Conservation (phyloP, 2,113 vertebrate species). For the Lophochroa leadbeateri region DNA sequence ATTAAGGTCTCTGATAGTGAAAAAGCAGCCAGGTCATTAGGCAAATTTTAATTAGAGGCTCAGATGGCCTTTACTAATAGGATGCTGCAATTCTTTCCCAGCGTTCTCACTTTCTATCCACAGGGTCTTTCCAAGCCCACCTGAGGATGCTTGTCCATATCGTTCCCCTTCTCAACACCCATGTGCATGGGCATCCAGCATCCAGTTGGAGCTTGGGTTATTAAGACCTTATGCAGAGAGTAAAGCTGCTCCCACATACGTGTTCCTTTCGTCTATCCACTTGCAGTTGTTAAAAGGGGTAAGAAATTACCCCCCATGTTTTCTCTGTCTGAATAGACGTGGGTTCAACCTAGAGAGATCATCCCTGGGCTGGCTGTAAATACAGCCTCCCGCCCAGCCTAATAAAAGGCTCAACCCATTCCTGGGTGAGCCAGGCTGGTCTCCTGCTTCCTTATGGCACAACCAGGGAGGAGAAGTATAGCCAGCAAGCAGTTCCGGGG, state of each 20-base stretch:
- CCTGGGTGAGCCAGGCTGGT: background rate
- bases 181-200: background rate
- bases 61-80: conserved; percentile 79
- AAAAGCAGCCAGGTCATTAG: conserved; percentile 81
- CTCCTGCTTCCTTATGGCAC: background rate
- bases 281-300: background rate
- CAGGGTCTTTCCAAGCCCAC: background rate
- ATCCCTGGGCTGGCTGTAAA: background rate
- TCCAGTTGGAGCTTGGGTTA: background rate
- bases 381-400: background rate
- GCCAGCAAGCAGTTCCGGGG: fast-evolving
- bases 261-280: background rate
- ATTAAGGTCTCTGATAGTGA: conserved; percentile 72
- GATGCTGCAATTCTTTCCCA: conserved; percentile 65
- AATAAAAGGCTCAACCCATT: background rate
- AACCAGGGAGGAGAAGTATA: background rate
- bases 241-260: background rate
- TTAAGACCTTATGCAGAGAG: background rate
- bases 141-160: fast-evolving
- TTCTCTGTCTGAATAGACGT: background rate
- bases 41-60: conserved; percentile 83
- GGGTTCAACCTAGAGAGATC: background rate
- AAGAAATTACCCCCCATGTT: background rate
- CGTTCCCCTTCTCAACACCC: background rate
- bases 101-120: background rate